Percentiles rank a stretch among this genome's conserved stretches.
phyloP scores from a whole-genome alignment of 2,113 vertebrate species.

The Hemiscyllium ocellatum region DNA sequence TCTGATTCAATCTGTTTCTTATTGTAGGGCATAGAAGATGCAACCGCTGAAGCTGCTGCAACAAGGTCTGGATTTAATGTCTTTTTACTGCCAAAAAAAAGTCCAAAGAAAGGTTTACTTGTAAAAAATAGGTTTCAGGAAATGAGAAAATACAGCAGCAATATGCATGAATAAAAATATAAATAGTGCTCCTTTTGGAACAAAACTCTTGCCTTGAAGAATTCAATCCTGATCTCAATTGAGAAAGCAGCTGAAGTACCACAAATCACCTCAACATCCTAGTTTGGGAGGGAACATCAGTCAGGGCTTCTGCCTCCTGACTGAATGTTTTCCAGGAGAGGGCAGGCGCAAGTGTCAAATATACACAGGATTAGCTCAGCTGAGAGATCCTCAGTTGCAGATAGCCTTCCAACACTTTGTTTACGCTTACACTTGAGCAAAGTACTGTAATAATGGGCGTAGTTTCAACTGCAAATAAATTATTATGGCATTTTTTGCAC shows the following conservation, averaged over 20 bases:
- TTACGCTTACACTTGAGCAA: neutral
- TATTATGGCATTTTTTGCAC: neutral
- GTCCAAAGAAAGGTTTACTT: neutral
- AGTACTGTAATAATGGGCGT: neutral
- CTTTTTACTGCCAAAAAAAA: constrained; percentile 45
- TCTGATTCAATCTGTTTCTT: constrained; percentile 65
- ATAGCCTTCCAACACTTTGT: neutral
- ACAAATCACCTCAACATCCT: neutral
- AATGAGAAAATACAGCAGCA: neutral
- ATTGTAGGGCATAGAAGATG: constrained; percentile 65
- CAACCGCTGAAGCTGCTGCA: constrained; percentile 72
- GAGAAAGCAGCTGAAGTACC: neutral
- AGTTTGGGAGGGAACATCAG: neutral
- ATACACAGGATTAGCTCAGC: neutral
- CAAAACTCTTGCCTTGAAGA: neutral
- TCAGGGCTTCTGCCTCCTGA: neutral
- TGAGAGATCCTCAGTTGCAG: neutral
- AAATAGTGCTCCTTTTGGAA: neutral
- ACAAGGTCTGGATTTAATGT: constrained; percentile 63
- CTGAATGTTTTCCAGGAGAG: neutral
- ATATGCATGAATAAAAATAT: neutral
- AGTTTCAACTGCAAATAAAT: neutral
- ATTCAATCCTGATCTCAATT: neutral
- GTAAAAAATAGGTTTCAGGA: neutral
- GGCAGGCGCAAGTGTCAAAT: neutral